A percentile compares a stretch with the other conserved stretches of the same genome.
phyloP scores from a whole-genome alignment of 2,113 vertebrate genomes.

The Campylomormyrus tamandua region DNA sequence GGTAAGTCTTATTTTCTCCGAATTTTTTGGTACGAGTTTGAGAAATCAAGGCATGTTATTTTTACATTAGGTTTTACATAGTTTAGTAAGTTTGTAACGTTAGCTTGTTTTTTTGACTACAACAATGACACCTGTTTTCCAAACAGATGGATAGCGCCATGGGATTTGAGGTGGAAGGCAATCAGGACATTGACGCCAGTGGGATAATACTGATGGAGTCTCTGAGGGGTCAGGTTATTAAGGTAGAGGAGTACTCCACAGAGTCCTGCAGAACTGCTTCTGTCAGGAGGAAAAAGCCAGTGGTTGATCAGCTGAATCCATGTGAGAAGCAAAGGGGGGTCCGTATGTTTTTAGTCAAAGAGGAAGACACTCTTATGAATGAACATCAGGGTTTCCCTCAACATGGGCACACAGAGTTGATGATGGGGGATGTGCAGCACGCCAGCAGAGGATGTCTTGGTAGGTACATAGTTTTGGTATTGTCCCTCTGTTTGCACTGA shows the following conservation, averaged over 20 bases:
- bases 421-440: constrained; percentile 36
- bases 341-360: constrained; percentile 55
- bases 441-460: constrained; percentile 31
- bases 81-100: neutral
- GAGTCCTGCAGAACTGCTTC: constrained; percentile 13
- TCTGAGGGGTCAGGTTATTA: constrained; percentile 38
- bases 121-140: neutral
- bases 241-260: constrained; percentile 43
- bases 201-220: constrained; percentile 10
- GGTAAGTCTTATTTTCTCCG: constrained; percentile 29
- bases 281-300: neutral
- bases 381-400: constrained; percentile 34
- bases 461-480: constrained; percentile 33
- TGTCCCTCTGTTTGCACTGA: neutral
- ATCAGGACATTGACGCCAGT: constrained; percentile 17
- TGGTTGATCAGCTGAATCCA: neutral
- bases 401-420: constrained; percentile 38
- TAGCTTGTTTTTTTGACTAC: neutral
- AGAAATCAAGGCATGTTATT: neutral
- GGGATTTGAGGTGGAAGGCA: constrained; percentile 14
- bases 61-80: neutral
- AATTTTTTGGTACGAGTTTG: neutral
- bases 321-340: constrained; percentile 36
- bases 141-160: neutral
- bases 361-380: constrained; percentile 46